These are phyloP conservation scores for Mellilla xanthometata DNA, from an alignment of 2,888 invertebrate genomes.

Conservation along the genomic window DNA sequence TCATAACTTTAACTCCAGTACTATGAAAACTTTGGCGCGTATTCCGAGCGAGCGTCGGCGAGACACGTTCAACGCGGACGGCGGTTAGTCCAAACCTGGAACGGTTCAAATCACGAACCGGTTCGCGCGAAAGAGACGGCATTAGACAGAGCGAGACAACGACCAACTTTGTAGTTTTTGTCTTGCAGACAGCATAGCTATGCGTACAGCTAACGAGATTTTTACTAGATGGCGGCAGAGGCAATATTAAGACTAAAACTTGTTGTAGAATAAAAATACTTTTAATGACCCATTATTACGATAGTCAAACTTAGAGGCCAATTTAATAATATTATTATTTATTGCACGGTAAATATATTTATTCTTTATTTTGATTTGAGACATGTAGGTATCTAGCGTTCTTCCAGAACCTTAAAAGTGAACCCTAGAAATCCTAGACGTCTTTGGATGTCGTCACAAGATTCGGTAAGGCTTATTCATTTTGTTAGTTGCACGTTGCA, in stretches of 20 bases:
- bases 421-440: too few species aligned
- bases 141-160: slow-evolving; percentile 26
- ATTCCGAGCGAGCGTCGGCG: slow-evolving; percentile 41
- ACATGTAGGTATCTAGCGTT: too few species aligned
- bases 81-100: slow-evolving; percentile 71
- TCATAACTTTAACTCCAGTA: slow-evolving; percentile 54
- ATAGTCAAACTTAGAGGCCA: too few species aligned
- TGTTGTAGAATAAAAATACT: too few species aligned
- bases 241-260: slow-evolving; percentile 2
- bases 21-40: slow-evolving; percentile 67
- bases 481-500: too few species aligned
- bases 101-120: slow-evolving; percentile 52
- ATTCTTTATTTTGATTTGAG: too few species aligned
- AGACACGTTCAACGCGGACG: slow-evolving; percentile 56
- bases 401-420: too few species aligned
- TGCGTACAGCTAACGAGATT: slow-evolving; percentile 43
- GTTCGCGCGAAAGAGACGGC: slow-evolving; percentile 50
- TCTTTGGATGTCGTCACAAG: too few species aligned
- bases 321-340: too few species aligned
- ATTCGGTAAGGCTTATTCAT: too few species aligned
- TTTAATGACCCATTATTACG: too few species aligned
- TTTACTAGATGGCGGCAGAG: slow-evolving; percentile 51
- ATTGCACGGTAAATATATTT: too few species aligned
- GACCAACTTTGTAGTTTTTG: slow-evolving; percentile 15
- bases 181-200: slow-evolving; percentile 34